Evolutionary conservation across 2,888 invertebrate species (phyloP).

Genomic region (Drosophila borborema): DNA sequence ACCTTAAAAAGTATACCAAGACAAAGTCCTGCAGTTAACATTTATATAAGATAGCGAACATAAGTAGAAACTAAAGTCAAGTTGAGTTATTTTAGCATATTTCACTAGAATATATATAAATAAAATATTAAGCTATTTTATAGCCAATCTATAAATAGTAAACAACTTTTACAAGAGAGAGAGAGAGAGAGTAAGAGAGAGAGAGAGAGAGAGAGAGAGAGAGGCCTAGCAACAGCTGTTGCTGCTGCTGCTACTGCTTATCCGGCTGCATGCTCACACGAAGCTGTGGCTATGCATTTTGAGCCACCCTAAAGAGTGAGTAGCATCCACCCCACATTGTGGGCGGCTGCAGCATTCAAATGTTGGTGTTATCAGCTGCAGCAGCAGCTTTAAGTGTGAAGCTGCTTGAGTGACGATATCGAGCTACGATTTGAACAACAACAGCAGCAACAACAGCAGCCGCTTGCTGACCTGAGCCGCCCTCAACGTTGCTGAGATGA

Average conservation of each 20-base stretch:
- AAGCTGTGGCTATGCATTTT: constrained; percentile 15
- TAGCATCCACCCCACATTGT: constrained; percentile 34
- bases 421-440: constrained; percentile 34
- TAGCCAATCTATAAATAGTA: neutral
- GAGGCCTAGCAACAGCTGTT: neutral
- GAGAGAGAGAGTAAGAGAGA: neutral
- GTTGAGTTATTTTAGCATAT: too few relatives aligned
- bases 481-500: constrained; percentile 7
- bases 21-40: neutral
- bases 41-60: neutral
- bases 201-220: neutral
- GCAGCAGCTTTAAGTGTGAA: constrained; percentile 17
- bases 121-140: neutral
- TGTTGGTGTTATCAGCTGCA: constrained; percentile 32
- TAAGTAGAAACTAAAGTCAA: neutral
- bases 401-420: constrained; percentile 34
- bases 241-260: constrained; percentile 15
- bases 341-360: constrained; percentile 24
- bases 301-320: constrained; percentile 28
- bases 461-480: constrained; percentile 10
- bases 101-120: neutral
- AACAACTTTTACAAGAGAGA: neutral
- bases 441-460: constrained; percentile 2
- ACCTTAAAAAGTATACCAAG: neutral
- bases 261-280: constrained; percentile 51